Percentiles rank a stretch among this genome's conserved stretches.
Conservation (phyloP, 2,888 invertebrate species). For the Drosophila emarginata region DNA sequence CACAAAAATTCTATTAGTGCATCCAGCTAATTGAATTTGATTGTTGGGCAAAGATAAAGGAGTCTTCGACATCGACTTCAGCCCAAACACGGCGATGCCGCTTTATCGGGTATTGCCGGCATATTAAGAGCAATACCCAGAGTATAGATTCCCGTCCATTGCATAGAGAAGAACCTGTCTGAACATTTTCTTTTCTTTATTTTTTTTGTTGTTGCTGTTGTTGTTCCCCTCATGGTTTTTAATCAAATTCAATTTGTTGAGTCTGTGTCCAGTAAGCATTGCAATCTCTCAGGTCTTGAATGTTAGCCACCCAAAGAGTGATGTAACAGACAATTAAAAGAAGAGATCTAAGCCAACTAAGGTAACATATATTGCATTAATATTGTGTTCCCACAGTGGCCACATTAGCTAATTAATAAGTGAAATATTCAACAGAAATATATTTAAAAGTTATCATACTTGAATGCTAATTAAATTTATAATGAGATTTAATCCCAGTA, state of each 20-base stretch:
- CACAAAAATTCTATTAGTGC: conserved; percentile 15
- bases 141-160: neutral
- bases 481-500: neutral
- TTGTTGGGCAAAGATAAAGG: conserved; percentile 13
- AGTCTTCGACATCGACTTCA: conserved; percentile 1
- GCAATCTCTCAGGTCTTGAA: neutral
- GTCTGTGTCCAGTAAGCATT: conserved; percentile 6
- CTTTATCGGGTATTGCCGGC: conserved; percentile 9
- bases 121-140: conserved; percentile 8
- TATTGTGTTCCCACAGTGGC: conserved; percentile 4
- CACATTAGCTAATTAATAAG: neutral
- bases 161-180: conserved; percentile 13
- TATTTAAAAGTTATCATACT: neutral
- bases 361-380: no score
- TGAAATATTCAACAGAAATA: neutral
- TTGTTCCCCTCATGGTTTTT: conserved; percentile 5
- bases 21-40: conserved; percentile 14
- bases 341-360: neutral
- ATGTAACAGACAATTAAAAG: conserved; percentile 15
- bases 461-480: neutral
- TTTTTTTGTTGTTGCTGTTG: neutral
- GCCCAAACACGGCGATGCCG: conserved; percentile 10
- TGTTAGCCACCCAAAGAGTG: conserved; percentile 18
- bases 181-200: neutral
- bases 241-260: conserved; percentile 19